Evolutionary conservation across 2,888 invertebrate genomes (phyloP).

Genomic region (Zygaena filipendulae): DNA sequence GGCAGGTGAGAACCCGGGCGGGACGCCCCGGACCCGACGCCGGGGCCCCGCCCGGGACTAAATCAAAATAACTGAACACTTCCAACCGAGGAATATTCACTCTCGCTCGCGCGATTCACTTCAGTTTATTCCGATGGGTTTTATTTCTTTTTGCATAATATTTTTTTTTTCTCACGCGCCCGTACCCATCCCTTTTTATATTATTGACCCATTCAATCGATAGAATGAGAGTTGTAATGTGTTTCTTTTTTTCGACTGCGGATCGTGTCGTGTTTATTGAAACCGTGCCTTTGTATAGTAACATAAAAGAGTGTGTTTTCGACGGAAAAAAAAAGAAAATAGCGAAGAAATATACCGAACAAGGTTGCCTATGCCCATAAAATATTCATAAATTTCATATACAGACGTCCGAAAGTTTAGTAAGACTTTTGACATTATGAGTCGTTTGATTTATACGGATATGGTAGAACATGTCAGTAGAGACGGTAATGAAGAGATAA

Average conservation of each 20-base stretch:
- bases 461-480: too few species aligned
- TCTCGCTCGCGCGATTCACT: conserved; percentile 25
- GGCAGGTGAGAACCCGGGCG: conserved; percentile 31
- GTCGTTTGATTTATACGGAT: too few species aligned
- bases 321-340: too few species aligned
- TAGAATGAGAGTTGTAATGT: conserved; percentile 33
- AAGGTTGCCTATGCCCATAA: too few species aligned
- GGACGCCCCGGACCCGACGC: conserved; percentile 26
- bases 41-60: conserved; percentile 25
- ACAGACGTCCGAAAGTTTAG: too few species aligned
- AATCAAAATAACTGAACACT: conserved; percentile 48
- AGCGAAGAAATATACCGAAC: too few species aligned
- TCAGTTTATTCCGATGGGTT: conserved; percentile 24
- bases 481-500: too few species aligned
- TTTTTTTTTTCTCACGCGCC: conserved; percentile 21
- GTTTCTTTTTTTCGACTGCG: conserved; percentile 22
- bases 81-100: conserved; percentile 30
- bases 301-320: too few species aligned
- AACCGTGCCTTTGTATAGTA: conserved; percentile 19
- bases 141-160: conserved; percentile 22
- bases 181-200: conserved; percentile 13
- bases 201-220: conserved; percentile 49
- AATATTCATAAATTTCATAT: too few species aligned
- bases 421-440: too few species aligned
- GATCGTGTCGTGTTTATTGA: neutral